Conservation (phyloP, 2,113 vertebrate genomes). For the Solea senegalensis region DNA sequence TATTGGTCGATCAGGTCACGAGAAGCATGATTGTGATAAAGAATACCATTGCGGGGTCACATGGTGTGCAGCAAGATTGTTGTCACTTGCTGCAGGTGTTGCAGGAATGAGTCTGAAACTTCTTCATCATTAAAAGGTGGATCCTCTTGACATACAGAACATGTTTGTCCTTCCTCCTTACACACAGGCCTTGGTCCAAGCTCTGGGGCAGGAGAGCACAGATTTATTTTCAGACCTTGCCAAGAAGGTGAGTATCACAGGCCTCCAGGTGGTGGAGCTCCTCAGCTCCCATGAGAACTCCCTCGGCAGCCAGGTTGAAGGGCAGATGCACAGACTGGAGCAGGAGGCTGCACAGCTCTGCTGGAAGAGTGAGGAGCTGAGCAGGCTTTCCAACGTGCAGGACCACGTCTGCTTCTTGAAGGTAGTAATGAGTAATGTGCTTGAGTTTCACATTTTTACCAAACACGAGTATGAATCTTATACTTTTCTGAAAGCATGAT, state of each 20-base stretch:
- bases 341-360: constrained; percentile 70
- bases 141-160: background rate
- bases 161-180: background rate
- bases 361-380: constrained; percentile 69
- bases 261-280: constrained; percentile 59
- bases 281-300: constrained; percentile 65
- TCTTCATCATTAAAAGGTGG: too few species aligned
- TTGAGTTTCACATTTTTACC: background rate
- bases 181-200: constrained; percentile 69
- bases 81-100: too few species aligned
- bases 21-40: too few species aligned
- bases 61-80: too few species aligned
- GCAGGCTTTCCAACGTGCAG: constrained; percentile 59
- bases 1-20: too few species aligned
- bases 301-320: constrained; percentile 56
- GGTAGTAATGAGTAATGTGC: constrained; percentile 35
- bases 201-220: constrained; percentile 65
- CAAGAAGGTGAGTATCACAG: constrained; percentile 59
- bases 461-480: too few species aligned
- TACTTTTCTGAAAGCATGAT: too few species aligned
- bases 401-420: constrained; percentile 76
- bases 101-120: too few species aligned
- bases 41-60: too few species aligned
- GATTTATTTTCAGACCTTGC: constrained; percentile 63
- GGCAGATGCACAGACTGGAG: constrained; percentile 64